Conservation (phyloP, 2,797 vertebrate genomes). For the Atherinosoma microstoma region DNA sequence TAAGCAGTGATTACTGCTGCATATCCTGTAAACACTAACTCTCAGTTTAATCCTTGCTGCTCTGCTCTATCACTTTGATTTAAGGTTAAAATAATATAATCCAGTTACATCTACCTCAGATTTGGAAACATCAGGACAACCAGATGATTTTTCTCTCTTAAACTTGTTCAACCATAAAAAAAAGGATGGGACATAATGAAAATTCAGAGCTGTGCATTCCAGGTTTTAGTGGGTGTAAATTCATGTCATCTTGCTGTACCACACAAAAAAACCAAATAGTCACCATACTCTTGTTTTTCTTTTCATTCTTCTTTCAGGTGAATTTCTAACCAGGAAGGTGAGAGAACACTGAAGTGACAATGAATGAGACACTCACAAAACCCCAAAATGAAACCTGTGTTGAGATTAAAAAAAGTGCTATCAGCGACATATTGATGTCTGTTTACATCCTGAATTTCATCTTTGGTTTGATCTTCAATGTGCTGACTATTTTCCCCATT, state of each 20-base stretch:
- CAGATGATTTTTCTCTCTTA: conserved; percentile 14
- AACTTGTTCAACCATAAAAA: conserved; percentile 29
- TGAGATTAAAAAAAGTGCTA: neutral
- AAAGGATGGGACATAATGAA: conserved; percentile 29
- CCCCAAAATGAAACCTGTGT: conserved; percentile 51
- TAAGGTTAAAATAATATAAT: conserved; percentile 17
- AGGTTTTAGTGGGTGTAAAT: neutral
- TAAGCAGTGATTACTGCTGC: conserved; percentile 25
- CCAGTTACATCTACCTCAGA: conserved; percentile 9
- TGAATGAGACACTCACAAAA: conserved; percentile 10
- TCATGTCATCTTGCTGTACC: neutral
- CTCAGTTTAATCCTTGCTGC: conserved; percentile 5
- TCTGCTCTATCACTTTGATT: conserved; percentile 6
- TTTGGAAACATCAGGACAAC: conserved; percentile 8
- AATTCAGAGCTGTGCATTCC: conserved; percentile 4
- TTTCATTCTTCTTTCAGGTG: conserved; percentile 42
- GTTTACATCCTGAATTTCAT: conserved; percentile 82
- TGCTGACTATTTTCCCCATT: conserved; percentile 82
- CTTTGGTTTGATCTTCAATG: conserved; percentile 79
- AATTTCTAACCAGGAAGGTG: conserved; percentile 24
- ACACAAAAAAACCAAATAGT: neutral
- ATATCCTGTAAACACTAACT: neutral
- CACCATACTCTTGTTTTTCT: neutral
- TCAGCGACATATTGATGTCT: conserved; percentile 76
- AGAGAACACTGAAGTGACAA: conserved; percentile 17